A percentile compares a stretch with the other conserved stretches of the same genome.
Evolutionary conservation across 2,113 vertebrate species (phyloP).

Genomic region (Neomonachus schauinslandi): DNA sequence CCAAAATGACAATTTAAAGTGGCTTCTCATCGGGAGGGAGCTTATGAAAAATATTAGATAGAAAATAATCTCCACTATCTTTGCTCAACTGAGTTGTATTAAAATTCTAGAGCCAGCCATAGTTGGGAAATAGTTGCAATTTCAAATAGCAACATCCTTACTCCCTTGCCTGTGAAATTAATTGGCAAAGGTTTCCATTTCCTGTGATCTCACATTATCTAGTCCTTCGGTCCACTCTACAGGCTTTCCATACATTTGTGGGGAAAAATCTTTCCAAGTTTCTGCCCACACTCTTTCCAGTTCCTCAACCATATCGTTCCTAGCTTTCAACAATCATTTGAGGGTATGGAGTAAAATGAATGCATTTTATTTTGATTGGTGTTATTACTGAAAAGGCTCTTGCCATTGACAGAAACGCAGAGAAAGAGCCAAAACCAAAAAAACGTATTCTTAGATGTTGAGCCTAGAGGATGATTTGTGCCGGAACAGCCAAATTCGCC

Average conservation of each 20-base stretch:
- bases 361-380: not conserved
- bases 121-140: not conserved
- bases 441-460: not conserved
- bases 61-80: not conserved
- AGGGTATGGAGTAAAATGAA: not conserved
- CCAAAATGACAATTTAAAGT: not conserved
- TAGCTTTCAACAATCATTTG: not conserved
- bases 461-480: not conserved
- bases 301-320: not conserved
- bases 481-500: not conserved
- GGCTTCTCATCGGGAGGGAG: not conserved
- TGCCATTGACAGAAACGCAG: not conserved
- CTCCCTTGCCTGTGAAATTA: not conserved
- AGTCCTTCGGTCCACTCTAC: not conserved
- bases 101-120: not conserved
- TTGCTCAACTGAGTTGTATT: not conserved
- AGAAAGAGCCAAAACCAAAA: not conserved
- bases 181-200: not conserved
- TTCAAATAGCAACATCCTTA: not conserved
- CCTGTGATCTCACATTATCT: not conserved
- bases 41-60: not conserved
- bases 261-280: not conserved
- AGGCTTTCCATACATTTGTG: not conserved
- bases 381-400: not conserved
- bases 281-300: not conserved